These are phyloP conservation scores for Discoglossus pictus DNA, from an alignment of 2,797 vertebrate species.

Conservation along the genomic window DNA sequence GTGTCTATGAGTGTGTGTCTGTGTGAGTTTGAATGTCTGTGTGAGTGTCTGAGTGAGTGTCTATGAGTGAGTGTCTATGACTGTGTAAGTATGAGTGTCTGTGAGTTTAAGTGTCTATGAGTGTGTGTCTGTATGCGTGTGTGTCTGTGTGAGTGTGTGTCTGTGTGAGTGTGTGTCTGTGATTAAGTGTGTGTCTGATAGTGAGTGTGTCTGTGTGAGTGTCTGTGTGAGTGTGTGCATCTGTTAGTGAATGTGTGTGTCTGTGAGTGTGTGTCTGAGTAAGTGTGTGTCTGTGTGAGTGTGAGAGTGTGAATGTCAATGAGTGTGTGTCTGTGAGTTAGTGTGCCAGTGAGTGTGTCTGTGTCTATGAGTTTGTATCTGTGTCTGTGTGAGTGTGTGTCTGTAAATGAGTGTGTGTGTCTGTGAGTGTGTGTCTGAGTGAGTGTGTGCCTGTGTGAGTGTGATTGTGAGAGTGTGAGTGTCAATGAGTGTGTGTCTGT, in stretches of 20 bases:
- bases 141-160: neutral
- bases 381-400: neutral
- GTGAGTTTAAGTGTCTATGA: neutral
- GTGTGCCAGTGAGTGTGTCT: neutral
- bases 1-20: neutral
- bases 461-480: neutral
- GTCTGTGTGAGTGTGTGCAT: neutral
- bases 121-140: neutral
- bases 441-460: neutral
- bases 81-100: neutral
- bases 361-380: neutral
- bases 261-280: neutral
- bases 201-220: too few species aligned
- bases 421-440: neutral
- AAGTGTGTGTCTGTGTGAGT: neutral
- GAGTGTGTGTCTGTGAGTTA: neutral
- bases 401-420: neutral
- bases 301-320: neutral
- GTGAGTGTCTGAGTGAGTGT: neutral
- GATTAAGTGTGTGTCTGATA: neutral
- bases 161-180: neutral
- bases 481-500: neutral
- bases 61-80: neutral
- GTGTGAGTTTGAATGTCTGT: neutral
- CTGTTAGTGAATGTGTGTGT: neutral